Percentiles rank a stretch among this genome's conserved stretches.
These are phyloP conservation scores for Neocrepidodera transversa DNA, from an alignment of 2,888 invertebrate genomes.

Conservation along the genomic window DNA sequence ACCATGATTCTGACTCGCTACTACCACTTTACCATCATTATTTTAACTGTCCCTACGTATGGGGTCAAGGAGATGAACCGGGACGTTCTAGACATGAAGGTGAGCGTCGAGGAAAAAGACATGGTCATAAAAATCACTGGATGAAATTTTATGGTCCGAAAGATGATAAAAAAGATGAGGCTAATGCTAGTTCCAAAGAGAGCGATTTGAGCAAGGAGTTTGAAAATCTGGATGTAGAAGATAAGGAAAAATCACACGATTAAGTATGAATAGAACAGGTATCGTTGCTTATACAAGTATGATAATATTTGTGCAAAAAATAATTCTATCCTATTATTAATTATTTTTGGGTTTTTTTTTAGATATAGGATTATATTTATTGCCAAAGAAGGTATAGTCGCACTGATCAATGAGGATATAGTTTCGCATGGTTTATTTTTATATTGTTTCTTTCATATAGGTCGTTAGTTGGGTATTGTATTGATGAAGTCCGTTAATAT, in stretches of 20 bases:
- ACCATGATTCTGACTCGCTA: background rate
- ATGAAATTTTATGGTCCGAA: background rate
- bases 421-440: no score
- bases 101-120: background rate
- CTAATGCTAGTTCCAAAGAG: background rate
- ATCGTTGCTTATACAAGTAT: background rate
- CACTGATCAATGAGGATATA: no score
- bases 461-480: no score
- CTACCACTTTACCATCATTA: background rate
- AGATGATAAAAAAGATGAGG: background rate
- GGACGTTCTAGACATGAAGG: background rate
- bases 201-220: conserved; percentile 5
- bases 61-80: background rate
- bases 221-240: conserved; percentile 11
- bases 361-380: no score
- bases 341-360: background rate
- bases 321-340: background rate
- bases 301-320: conserved; percentile 3
- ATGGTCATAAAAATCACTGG: background rate
- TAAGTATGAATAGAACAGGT: background rate
- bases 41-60: background rate
- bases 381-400: no score
- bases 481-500: no score
- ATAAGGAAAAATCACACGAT: background rate
- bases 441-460: no score